These are phyloP conservation scores for Hyppa rectilinea DNA, from an alignment of 2,888 invertebrate species.

Conservation along the genomic window DNA sequence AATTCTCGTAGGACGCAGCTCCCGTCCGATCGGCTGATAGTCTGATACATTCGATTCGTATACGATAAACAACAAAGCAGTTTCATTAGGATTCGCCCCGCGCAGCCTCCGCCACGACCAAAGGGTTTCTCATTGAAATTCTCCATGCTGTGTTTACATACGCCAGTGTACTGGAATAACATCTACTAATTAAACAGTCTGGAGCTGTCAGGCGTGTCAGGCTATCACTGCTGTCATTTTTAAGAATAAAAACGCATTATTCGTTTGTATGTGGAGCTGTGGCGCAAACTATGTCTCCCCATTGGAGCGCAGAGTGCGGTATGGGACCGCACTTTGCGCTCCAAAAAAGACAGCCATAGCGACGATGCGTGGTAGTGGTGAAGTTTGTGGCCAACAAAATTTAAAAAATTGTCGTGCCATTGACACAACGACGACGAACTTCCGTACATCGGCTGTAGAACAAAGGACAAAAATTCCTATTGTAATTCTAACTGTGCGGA, in stretches of 20 bases:
- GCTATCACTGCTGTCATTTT: no score
- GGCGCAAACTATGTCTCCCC: no score
- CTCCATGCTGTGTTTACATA: constrained; percentile 51
- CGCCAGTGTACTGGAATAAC: constrained; percentile 30
- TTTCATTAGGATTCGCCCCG: constrained; percentile 74
- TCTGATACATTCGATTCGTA: constrained; percentile 62
- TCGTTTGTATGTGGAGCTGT: no score
- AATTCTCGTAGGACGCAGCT: constrained; percentile 54
- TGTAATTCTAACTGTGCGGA: constrained; percentile 46
- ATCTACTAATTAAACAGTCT: constrained; percentile 28
- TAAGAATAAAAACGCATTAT: no score
- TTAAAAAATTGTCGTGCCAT: no score
- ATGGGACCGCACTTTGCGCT: no score
- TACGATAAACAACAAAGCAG: constrained; percentile 71
- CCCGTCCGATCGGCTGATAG: constrained; percentile 40
- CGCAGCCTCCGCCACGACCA: constrained; percentile 48
- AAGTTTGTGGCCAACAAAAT: no score
- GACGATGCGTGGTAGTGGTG: no score
- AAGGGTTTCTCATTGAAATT: constrained; percentile 66
- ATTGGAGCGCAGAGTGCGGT: no score
- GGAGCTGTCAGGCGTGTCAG: no score
- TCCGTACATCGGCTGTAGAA: neutral
- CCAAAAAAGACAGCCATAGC: no score
- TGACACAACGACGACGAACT: no score
- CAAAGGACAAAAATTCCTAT: constrained; percentile 24